A percentile compares a stretch with the other conserved stretches of the same genome.
Conservation (phyloP, 2,113 vertebrate species). For the Vireo altiloquus region DNA sequence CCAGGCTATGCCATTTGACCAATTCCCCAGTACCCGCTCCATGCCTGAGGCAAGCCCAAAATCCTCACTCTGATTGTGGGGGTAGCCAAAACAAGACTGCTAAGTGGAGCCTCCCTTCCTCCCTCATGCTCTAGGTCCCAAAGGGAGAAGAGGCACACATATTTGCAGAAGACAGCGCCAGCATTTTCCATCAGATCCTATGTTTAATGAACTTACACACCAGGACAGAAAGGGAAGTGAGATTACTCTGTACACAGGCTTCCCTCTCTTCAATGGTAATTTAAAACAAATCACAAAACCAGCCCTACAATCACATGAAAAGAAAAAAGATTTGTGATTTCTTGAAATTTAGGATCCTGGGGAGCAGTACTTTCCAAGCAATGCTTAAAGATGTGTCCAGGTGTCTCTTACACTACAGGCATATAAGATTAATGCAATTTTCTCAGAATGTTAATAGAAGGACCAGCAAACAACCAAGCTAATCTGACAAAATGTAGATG, state of each 20-base stretch:
- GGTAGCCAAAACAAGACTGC: not conserved
- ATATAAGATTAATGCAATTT: not conserved
- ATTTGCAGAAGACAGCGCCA: not conserved
- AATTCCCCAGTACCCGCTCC: not conserved
- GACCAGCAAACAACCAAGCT: not conserved
- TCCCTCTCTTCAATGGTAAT: not conserved
- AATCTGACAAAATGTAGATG: not conserved
- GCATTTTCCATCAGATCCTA: not conserved
- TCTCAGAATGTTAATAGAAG: not conserved
- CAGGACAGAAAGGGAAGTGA: not conserved
- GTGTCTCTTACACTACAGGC: not conserved
- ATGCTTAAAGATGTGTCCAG: not conserved
- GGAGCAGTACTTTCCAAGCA: not conserved
- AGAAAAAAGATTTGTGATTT: not conserved
- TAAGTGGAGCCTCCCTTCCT: not conserved
- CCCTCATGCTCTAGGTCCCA: accelerated
- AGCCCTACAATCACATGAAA: not conserved
- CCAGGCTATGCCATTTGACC: not conserved
- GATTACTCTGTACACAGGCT: not conserved
- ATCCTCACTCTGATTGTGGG: not conserved
- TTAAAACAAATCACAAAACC: not conserved
- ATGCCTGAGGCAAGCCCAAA: not conserved
- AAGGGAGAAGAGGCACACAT: not conserved
- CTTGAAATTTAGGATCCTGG: not conserved
- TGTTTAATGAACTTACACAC: not conserved